A percentile compares a stretch with the other conserved stretches of the same genome.
These are phyloP conservation scores for Acleris holmiana DNA, from an alignment of 2,888 invertebrate genomes.

Conservation along the genomic window DNA sequence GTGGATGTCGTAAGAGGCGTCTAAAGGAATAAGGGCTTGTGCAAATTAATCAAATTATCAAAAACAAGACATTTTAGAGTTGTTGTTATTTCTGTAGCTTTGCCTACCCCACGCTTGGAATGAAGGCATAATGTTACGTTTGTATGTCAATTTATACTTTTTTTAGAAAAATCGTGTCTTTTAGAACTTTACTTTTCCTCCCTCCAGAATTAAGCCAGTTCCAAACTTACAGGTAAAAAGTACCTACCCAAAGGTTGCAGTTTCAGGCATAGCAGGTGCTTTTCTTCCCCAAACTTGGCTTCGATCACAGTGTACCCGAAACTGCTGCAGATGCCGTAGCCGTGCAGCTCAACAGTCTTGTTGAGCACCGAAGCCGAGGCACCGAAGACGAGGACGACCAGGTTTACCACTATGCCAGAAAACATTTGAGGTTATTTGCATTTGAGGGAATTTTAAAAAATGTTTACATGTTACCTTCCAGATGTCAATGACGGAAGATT, in stretches of 20 bases:
- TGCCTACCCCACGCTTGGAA: too few species aligned
- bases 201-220: too few species aligned
- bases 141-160: too few species aligned
- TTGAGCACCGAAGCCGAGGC: slow-evolving; percentile 30
- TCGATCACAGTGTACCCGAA: slow-evolving; percentile 56
- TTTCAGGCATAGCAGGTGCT: slow-evolving; percentile 63
- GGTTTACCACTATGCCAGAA: not conserved
- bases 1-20: too few species aligned
- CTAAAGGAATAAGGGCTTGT: too few species aligned
- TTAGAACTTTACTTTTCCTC: too few species aligned
- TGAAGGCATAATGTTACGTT: too few species aligned
- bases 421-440: not conserved
- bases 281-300: slow-evolving; percentile 65
- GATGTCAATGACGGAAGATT: not conserved
- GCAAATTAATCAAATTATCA: too few species aligned
- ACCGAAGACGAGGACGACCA: not conserved
- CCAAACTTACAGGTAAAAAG: not conserved
- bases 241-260: slow-evolving; percentile 55
- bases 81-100: too few species aligned
- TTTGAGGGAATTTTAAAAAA: not conserved
- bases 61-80: too few species aligned
- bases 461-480: slow-evolving; percentile 5
- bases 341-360: slow-evolving; percentile 20
- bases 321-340: slow-evolving; percentile 43
- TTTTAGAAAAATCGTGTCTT: too few species aligned